Conservation (phyloP, 2,797 vertebrate genomes). For the Argentina silus region DNA sequence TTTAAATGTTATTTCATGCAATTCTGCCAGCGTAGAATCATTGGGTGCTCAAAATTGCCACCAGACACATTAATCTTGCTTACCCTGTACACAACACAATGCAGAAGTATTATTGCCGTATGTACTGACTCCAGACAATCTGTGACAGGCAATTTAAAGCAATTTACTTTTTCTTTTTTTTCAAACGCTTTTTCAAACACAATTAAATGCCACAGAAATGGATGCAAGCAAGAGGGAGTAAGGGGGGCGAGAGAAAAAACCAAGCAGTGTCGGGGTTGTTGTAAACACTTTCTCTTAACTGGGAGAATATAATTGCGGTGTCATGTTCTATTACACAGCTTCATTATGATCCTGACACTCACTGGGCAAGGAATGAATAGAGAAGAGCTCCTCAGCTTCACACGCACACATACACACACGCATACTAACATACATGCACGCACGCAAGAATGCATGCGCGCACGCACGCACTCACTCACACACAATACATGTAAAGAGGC, state of each 20-base stretch:
- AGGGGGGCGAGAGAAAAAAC: background rate
- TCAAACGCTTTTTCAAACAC: conserved; percentile 48
- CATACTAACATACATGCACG: conserved; percentile 3
- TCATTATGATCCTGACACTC: conserved; percentile 65
- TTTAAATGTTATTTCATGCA: conserved; percentile 66
- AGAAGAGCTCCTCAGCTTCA: conserved; percentile 1
- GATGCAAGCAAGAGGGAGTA: conserved; percentile 4
- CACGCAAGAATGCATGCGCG: background rate
- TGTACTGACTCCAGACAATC: conserved; percentile 57
- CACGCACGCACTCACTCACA: background rate
- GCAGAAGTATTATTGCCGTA: conserved; percentile 51
- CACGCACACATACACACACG: conserved; percentile 3
- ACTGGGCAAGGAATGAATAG: conserved; percentile 39
- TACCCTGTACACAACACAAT: conserved; percentile 45
- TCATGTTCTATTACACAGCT: conserved; percentile 78
- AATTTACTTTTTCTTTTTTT: conserved; percentile 59
- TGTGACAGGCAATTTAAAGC: conserved; percentile 77
- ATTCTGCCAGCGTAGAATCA: conserved; percentile 52
- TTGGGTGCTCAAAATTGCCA: conserved; percentile 52
- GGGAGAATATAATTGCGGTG: conserved; percentile 75
- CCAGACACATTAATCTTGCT: conserved; percentile 72
- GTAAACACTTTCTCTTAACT: conserved; percentile 75
- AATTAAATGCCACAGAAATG: conserved; percentile 71
- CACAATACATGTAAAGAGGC: conserved; percentile 39
- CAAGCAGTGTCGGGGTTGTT: conserved; percentile 55